Evolutionary conservation across 2,888 invertebrate genomes (phyloP).

Genomic region (Malacosoma neustria): DNA sequence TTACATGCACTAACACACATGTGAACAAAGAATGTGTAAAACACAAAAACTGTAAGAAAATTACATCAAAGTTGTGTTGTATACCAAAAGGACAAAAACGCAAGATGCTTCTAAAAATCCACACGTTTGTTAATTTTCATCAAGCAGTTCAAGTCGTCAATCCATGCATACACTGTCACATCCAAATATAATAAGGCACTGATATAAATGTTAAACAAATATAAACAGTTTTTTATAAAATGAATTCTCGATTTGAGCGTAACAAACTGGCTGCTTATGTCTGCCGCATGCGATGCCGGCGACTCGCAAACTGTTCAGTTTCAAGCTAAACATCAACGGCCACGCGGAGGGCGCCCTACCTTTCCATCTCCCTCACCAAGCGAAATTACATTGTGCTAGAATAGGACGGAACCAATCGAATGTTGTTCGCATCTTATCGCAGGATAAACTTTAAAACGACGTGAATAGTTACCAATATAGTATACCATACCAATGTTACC

Average conservation of each 20-base stretch:
- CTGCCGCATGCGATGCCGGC: conserved; percentile 67
- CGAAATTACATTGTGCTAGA: conserved; percentile 32
- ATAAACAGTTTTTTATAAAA: conserved; percentile 43
- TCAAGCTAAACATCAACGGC: conserved; percentile 57
- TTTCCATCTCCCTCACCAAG: conserved; percentile 57
- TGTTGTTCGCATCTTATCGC: conserved; percentile 55
- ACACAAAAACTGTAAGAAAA: conserved; percentile 36
- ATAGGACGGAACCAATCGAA: conserved; percentile 42
- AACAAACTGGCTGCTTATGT: conserved; percentile 56
- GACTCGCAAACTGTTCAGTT: conserved; percentile 71
- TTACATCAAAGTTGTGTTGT: conserved; percentile 37
- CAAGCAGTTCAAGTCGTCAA: conserved; percentile 34
- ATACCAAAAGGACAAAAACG: conserved; percentile 70
- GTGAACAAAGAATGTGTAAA: conserved; percentile 47
- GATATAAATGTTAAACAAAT: conserved; percentile 39
- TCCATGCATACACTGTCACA: conserved; percentile 68
- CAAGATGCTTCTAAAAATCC: conserved; percentile 42
- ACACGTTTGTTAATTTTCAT: conserved; percentile 49
- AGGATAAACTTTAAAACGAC: conserved; percentile 64
- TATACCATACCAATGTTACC: too few relatives aligned
- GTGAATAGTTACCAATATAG: conserved; percentile 68
- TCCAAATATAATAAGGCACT: conserved; percentile 67
- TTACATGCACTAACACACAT: conserved; percentile 50
- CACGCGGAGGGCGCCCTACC: conserved; percentile 64
- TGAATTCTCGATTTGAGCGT: conserved; percentile 57